phyloP scores from a whole-genome alignment of 1,140 invertebrate species.

The Aphaenogaster floridana region DNA sequence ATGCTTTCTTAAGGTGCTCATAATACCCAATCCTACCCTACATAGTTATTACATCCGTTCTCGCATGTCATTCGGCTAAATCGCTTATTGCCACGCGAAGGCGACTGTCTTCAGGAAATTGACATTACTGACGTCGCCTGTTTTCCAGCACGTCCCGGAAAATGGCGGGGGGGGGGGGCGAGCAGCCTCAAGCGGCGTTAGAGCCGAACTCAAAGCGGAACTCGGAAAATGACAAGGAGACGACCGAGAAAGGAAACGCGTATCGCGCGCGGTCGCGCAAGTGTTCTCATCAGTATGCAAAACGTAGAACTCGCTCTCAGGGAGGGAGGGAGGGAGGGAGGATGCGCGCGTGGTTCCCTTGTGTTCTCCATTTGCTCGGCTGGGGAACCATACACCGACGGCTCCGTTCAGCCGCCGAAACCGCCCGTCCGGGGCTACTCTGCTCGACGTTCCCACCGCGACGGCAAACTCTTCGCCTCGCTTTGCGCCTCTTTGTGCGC shows the following conservation, averaged over 20 bases:
- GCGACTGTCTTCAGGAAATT: slow-evolving; percentile 32
- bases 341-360: slow-evolving; percentile 73
- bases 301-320: slow-evolving; percentile 73
- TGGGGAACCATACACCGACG: slow-evolving; percentile 48
- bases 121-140: slow-evolving; percentile 23
- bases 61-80: background rate
- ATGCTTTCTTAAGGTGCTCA: too few species aligned
- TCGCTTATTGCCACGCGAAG: slow-evolving; percentile 9
- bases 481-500: slow-evolving; percentile 49
- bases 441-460: background rate
- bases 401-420: slow-evolving; percentile 51
- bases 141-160: slow-evolving; percentile 43
- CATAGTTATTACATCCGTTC: background rate
- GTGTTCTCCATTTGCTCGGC: slow-evolving; percentile 75
- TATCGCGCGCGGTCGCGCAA: slow-evolving; percentile 75
- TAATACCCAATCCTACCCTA: too few species aligned
- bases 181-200: slow-evolving; percentile 26
- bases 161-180: slow-evolving; percentile 5
- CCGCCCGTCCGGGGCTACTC: background rate
- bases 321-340: background rate
- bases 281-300: slow-evolving; percentile 82
- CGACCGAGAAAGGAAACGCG: slow-evolving; percentile 77
- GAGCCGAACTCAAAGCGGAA: slow-evolving; percentile 48
- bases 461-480: slow-evolving; percentile 52
- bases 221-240: slow-evolving; percentile 79